Percentiles rank a stretch among this genome's conserved stretches.
These are phyloP conservation scores for Scolopax bukidnonensis DNA, from an alignment of 2,797 vertebrate species.

Conservation along the genomic window DNA sequence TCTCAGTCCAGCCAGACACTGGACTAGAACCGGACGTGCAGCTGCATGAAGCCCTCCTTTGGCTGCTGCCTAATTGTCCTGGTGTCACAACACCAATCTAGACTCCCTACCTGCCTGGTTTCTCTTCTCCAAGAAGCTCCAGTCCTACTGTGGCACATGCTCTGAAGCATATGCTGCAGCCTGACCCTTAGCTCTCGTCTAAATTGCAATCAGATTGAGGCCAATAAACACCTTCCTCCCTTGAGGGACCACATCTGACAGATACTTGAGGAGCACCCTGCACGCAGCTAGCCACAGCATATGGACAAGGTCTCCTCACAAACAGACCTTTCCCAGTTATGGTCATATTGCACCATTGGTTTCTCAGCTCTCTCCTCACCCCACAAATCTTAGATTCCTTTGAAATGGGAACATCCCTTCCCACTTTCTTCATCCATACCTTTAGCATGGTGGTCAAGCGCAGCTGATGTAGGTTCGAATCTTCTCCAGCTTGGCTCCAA, in stretches of 20 bases:
- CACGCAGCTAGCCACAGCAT: neutral
- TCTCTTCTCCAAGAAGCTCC: neutral
- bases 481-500: neutral
- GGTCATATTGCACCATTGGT: neutral
- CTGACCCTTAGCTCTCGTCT: neutral
- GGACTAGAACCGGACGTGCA: neutral
- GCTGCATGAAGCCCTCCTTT: neutral
- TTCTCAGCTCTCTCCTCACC: neutral
- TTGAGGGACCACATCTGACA: neutral
- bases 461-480: neutral
- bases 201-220: neutral
- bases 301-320: neutral
- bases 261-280: neutral
- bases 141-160: neutral
- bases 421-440: neutral
- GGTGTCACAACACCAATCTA: neutral
- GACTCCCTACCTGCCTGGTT: rapidly evolving
- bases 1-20: neutral
- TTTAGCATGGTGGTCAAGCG: neutral
- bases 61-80: neutral
- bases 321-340: neutral
- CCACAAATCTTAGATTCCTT: neutral
- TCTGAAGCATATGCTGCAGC: neutral
- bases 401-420: neutral
- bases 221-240: neutral